Base-by-base conservation (phyloP, 2,113 vertebrate genomes). In the Natator depressus region DNA sequence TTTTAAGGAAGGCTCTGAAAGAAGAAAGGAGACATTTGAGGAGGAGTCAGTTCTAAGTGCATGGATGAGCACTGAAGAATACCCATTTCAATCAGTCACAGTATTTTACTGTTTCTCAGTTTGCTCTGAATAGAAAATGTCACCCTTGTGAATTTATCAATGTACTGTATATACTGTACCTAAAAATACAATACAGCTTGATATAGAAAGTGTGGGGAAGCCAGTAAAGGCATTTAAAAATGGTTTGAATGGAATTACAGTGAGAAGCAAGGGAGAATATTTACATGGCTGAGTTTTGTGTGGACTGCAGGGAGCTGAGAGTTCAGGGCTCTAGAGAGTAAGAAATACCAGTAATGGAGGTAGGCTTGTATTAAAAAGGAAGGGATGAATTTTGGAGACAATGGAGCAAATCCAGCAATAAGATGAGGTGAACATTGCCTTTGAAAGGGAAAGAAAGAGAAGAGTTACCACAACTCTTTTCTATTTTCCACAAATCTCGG, bases 211-310 rank as follows among this genome's bases (percentile, higher is more conserved):
- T 0, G 0, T 93, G 96, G 96, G 91, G 82, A 96, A 96, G 95
- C 95, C 94, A 87, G 91, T 87, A 46, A 87, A 91, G 93, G 92
- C 90, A 89, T 95, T 92, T 95, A 75, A 88, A 95, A 10, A 84
- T 3, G 19, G 49, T 86, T 91, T 75, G 81, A 95, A 84, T 92
- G 93, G 93, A 95, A 65, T 90, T 96, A 86, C 92, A 93, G 85
- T 1, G 0, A 85, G 90, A 91, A 85, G 10, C 2, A 62, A 92
- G 89, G 91, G 87, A 90, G 80, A 69, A 42, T 96, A 87, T 97
- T 97, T 97, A 97, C 85, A 95, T 96, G 97, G 96, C 97, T 97
- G 96, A 94, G 89, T 97, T 96, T 97, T 96, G 92, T 95, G 96
- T 96, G 92, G 94, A 95, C 82, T 91, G 94, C 38, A 84, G 85